phyloP scores from a whole-genome alignment of 2,888 invertebrate species.

The Acrocyrtus sp. region DNA sequence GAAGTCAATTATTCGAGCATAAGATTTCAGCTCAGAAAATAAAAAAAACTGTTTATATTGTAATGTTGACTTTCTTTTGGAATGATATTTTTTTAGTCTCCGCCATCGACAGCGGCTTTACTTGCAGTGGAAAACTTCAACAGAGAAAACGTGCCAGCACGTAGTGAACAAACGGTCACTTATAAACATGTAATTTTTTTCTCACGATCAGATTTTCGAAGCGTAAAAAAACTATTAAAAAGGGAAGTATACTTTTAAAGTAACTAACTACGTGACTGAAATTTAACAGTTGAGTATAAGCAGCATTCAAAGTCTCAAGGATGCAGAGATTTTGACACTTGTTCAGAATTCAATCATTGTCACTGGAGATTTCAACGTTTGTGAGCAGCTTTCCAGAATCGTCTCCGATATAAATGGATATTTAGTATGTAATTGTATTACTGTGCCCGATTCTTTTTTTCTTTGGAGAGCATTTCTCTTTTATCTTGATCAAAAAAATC shows the following conservation, averaged over 20 bases:
- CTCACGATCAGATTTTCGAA: background rate
- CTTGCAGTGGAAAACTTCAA: conserved; percentile 10
- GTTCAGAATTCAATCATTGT: background rate
- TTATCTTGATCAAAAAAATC: background rate
- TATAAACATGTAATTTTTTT: background rate
- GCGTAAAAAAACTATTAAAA: no score
- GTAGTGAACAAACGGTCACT: background rate
- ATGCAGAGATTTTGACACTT: background rate
- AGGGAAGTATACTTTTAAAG: background rate
- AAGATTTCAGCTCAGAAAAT: no score
- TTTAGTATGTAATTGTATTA: background rate
- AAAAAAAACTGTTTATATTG: no score
- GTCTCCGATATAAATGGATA: background rate
- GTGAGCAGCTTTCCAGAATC: background rate
- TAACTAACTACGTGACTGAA: background rate
- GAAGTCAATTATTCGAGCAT: no score
- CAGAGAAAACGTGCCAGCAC: conserved; percentile 67
- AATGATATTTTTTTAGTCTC: background rate
- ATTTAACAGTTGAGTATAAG: background rate
- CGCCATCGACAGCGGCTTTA: conserved; percentile 1
- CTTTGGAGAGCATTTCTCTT: background rate
- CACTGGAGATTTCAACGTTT: background rate
- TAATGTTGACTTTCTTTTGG: background rate
- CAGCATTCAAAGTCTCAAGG: no score
- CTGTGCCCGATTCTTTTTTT: background rate